Percentiles rank a stretch among this genome's conserved stretches.
Evolutionary conservation across 1,140 invertebrate genomes (phyloP).

Genomic region (Pentalonia nigronervosa): DNA sequence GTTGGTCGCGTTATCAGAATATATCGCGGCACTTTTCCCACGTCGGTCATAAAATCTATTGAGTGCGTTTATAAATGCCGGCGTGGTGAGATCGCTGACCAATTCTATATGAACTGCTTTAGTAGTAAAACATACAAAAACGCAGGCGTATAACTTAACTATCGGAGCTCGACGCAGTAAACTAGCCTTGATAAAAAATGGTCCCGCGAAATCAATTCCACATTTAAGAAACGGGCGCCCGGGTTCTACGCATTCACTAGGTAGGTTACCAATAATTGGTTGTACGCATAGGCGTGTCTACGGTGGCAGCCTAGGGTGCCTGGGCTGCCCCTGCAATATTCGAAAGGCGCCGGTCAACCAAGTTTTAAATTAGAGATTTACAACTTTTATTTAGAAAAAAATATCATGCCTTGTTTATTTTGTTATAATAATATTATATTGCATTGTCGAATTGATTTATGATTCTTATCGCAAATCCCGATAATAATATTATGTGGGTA

Average conservation of each 20-base stretch:
- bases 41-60: slow-evolving; percentile 36
- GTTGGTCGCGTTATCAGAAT: neutral
- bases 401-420: neutral
- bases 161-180: neutral
- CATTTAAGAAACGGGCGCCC: slow-evolving; percentile 8
- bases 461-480: too few species aligned
- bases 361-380: neutral
- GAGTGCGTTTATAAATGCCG: slow-evolving; percentile 63
- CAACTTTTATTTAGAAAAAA: neutral
- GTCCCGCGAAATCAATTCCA: neutral
- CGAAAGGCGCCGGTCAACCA: slow-evolving; percentile 11
- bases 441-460: too few species aligned
- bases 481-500: too few species aligned
- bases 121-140: slow-evolving; percentile 65
- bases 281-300: slow-evolving; percentile 4
- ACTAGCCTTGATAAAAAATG: neutral
- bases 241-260: neutral
- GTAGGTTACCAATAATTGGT: neutral
- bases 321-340: slow-evolving; percentile 7
- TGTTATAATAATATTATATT: too few species aligned
- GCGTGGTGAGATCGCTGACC: slow-evolving; percentile 63
- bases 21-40: neutral
- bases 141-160: neutral
- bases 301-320: neutral
- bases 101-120: slow-evolving; percentile 64